Percentiles rank a stretch among this genome's conserved stretches.
Conservation (phyloP, 2,888 invertebrate species). For the Apocheima hispidaria region DNA sequence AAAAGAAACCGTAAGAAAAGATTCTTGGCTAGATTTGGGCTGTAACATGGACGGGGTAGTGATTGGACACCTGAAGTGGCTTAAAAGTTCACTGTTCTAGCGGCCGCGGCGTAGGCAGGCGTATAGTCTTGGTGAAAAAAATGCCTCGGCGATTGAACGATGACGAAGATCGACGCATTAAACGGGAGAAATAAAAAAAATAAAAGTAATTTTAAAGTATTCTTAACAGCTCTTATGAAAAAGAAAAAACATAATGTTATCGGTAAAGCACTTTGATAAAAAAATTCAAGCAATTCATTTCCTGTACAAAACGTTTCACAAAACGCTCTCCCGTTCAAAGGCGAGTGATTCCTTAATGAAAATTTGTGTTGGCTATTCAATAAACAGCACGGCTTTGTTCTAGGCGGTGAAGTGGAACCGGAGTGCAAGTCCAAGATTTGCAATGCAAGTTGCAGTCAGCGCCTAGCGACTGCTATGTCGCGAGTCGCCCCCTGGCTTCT, state of each 20-base stretch:
- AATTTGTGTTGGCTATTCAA: conserved; percentile 62
- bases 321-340: conserved; percentile 59
- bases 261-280: conserved; percentile 46
- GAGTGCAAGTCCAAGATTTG: conserved; percentile 8
- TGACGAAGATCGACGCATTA: too few relatives aligned
- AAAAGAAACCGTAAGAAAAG: too few relatives aligned
- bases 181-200: too few relatives aligned
- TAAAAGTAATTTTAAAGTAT: too few relatives aligned
- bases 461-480: conserved; percentile 14
- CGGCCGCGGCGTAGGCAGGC: too few relatives aligned
- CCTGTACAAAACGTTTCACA: conserved; percentile 50
- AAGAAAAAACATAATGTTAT: conserved; percentile 35
- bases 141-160: too few relatives aligned
- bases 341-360: conserved; percentile 64
- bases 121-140: too few relatives aligned
- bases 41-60: too few relatives aligned
- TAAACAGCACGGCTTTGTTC: conserved; percentile 59
- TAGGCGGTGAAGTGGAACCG: conserved; percentile 38
- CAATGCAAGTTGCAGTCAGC: conserved; percentile 6
- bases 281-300: conserved; percentile 55
- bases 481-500: conserved; percentile 32
- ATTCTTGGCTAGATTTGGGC: too few relatives aligned
- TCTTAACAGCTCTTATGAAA: background rate
- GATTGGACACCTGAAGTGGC: too few relatives aligned
- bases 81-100: too few relatives aligned